phyloP scores from a whole-genome alignment of 2,797 vertebrate species.

The Microchirus variegatus region DNA sequence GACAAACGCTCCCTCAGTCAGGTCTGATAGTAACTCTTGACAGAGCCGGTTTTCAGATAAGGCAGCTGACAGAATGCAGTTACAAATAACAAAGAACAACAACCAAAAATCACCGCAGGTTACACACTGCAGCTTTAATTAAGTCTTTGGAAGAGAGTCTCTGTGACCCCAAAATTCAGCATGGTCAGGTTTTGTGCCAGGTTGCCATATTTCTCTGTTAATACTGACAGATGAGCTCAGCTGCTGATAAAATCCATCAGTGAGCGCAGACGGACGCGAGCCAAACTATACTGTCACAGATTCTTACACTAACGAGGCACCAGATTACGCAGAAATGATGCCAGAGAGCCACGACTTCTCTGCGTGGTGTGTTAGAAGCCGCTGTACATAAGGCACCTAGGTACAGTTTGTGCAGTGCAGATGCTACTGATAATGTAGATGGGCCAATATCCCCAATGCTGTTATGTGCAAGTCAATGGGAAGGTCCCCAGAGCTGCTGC shows the following conservation, averaged over 20 bases:
- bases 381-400: slow-evolving; percentile 38
- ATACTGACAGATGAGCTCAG: slow-evolving; percentile 25
- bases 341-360: slow-evolving; percentile 25
- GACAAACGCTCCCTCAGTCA: too few species aligned
- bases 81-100: too few species aligned
- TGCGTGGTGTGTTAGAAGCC: slow-evolving; percentile 23
- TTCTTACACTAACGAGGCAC: slow-evolving; percentile 48
- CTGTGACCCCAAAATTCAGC: neutral
- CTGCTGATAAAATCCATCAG: slow-evolving; percentile 32
- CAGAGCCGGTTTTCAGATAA: too few species aligned
- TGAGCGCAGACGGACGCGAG: slow-evolving; percentile 28
- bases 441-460: slow-evolving; percentile 67
- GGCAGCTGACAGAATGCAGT: too few species aligned
- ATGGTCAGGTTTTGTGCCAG: slow-evolving; percentile 2
- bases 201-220: slow-evolving; percentile 5
- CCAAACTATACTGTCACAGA: slow-evolving; percentile 31
- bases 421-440: slow-evolving; percentile 57
- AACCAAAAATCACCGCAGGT: too few species aligned
- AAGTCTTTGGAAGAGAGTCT: neutral
- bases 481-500: slow-evolving; percentile 69
- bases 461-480: slow-evolving; percentile 75
- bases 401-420: slow-evolving; percentile 31
- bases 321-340: slow-evolving; percentile 36
- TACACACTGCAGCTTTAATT: too few species aligned
- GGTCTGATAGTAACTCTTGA: too few species aligned